Evolutionary conservation across 2,888 invertebrate genomes (phyloP).

Genomic region (Orthonychiurus folsomi): DNA sequence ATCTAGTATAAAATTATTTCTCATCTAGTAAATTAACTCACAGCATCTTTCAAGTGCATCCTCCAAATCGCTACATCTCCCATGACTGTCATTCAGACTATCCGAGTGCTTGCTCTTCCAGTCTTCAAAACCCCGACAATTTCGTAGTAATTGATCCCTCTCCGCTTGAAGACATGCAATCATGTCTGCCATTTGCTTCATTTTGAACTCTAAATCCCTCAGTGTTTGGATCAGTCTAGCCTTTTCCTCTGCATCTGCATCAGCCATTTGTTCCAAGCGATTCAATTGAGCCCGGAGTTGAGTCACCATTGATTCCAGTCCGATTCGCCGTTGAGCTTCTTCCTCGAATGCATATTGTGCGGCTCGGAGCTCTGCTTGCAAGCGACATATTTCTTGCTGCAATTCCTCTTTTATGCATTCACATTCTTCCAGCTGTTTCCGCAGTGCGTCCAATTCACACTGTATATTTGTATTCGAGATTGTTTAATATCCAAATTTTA

Average conservation of each 20-base stretch:
- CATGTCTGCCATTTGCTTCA: slow-evolving; percentile 15
- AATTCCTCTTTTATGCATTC: slow-evolving; percentile 23
- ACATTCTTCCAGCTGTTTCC: slow-evolving; percentile 20
- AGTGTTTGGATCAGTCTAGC: slow-evolving; percentile 10
- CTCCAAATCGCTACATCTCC: slow-evolving; percentile 22
- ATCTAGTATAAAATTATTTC: neutral
- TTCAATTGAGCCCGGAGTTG: slow-evolving; percentile 23
- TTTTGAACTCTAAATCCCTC: slow-evolving; percentile 21
- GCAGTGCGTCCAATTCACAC: slow-evolving; percentile 21
- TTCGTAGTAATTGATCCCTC: slow-evolving; percentile 15
- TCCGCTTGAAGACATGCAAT: slow-evolving; percentile 20
- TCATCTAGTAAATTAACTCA: slow-evolving; percentile 13
- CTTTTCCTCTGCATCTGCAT: slow-evolving; percentile 23
- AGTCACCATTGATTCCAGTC: slow-evolving; percentile 24
- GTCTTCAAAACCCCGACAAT: slow-evolving; percentile 15
- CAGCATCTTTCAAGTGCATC: slow-evolving; percentile 30
- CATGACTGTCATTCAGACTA: neutral
- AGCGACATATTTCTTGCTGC: slow-evolving; percentile 22
- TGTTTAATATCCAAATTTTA: neutral
- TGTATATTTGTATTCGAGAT: neutral
- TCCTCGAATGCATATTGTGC: slow-evolving; percentile 29
- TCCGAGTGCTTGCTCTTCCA: neutral
- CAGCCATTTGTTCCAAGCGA: slow-evolving; percentile 21
- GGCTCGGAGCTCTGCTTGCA: slow-evolving; percentile 21
- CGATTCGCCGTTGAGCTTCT: slow-evolving; percentile 18